These are phyloP conservation scores for Netelia virgata DNA, from an alignment of 2,888 invertebrate genomes.

Conservation along the genomic window DNA sequence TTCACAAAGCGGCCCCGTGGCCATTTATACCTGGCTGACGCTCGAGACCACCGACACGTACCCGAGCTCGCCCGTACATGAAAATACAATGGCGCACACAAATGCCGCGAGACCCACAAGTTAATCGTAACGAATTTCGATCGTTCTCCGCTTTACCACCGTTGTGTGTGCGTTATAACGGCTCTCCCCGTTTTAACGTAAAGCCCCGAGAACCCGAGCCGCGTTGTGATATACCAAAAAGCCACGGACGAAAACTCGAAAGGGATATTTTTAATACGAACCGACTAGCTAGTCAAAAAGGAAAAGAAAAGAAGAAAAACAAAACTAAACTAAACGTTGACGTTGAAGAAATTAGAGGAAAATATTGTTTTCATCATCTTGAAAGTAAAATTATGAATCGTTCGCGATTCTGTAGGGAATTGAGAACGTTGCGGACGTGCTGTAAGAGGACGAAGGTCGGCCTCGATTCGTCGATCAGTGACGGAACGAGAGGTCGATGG, in stretches of 20 bases:
- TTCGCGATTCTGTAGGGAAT: neutral
- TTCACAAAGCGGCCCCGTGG: conserved; percentile 82
- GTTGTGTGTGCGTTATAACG: conserved; percentile 34
- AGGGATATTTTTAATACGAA: neutral
- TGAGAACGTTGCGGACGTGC: neutral
- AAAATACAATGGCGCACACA: conserved; percentile 6
- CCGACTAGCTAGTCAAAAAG: neutral
- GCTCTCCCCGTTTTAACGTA: conserved; percentile 68
- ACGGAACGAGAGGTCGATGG: conserved; percentile 47
- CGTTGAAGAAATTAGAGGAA: neutral
- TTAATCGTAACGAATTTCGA: conserved; percentile 65
- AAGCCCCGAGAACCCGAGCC: neutral
- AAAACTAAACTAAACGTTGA: neutral
- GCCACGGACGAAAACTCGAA: neutral
- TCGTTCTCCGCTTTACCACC: conserved; percentile 22
- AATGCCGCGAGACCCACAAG: conserved; percentile 41
- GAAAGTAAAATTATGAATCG: neutral
- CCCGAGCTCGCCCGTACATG: conserved; percentile 1
- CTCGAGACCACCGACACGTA: conserved; percentile 76
- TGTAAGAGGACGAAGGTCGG: conserved; percentile 62
- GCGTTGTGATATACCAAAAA: neutral
- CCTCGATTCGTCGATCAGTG: conserved; percentile 45
- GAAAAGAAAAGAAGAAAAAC: neutral
- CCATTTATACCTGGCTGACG: conserved; percentile 84
- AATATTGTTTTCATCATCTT: neutral